These are phyloP conservation scores for Microctenopoma stevenorrisi DNA, from an alignment of 2,797 vertebrate species.

Conservation along the genomic window DNA sequence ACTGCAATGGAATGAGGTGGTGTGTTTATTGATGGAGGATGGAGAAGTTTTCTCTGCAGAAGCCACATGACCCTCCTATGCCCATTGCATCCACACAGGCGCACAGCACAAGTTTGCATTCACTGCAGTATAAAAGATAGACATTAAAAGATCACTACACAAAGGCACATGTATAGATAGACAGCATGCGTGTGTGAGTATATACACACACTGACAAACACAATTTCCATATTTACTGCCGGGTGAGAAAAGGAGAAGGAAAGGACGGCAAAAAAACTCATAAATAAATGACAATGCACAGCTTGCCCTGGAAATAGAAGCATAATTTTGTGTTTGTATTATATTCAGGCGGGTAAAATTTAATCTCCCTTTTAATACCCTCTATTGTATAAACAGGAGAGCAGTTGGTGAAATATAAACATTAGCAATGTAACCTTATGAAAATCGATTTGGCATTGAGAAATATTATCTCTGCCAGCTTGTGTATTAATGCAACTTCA, in stretches of 20 bases:
- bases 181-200: slow-evolving; percentile 10
- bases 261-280: slow-evolving; percentile 82
- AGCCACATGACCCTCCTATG: slow-evolving; percentile 49
- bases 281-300: slow-evolving; percentile 97
- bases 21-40: slow-evolving; percentile 61
- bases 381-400: slow-evolving; percentile 89
- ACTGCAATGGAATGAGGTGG: slow-evolving; percentile 51
- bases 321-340: slow-evolving; percentile 96
- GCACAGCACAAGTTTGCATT: slow-evolving; percentile 58
- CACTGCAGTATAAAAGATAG: slow-evolving; percentile 60
- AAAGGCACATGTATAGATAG: slow-evolving; percentile 64
- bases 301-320: slow-evolving; percentile 90
- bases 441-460: slow-evolving; percentile 92
- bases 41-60: slow-evolving; percentile 57
- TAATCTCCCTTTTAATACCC: slow-evolving; percentile 96
- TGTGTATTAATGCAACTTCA: slow-evolving; percentile 83
- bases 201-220: slow-evolving; percentile 89
- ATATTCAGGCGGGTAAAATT: slow-evolving; percentile 92
- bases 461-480: slow-evolving; percentile 85
- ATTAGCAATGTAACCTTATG: slow-evolving; percentile 90
- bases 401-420: slow-evolving; percentile 86
- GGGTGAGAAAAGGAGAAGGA: slow-evolving; percentile 78
- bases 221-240: slow-evolving; percentile 96
- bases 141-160: slow-evolving; percentile 70
- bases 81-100: slow-evolving; percentile 43